Conservation (phyloP, 2,113 vertebrate genomes). For the Sus scrofa region T2T-Sscrofa CM000816.6:4645501-4646000, state of each 20-base stretch:
- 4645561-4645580: neutral
- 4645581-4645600: neutral
- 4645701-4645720: neutral
- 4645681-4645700: neutral
- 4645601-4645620: accelerated
- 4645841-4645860: no score
- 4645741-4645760: accelerated
- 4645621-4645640: no score
- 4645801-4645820: accelerated
- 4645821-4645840: neutral
- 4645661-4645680: no score
- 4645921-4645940: accelerated
- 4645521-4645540: neutral
- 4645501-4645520: accelerated
- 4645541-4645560: accelerated
- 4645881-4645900: accelerated
- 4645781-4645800: neutral
- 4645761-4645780: neutral
- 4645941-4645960: neutral
- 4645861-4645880: neutral
- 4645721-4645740: neutral
- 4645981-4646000: neutral
- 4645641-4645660: no score
- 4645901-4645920: accelerated
- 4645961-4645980: accelerated